Conservation (phyloP, 2,113 vertebrate genomes). For the Nematolebias whitei region DNA sequence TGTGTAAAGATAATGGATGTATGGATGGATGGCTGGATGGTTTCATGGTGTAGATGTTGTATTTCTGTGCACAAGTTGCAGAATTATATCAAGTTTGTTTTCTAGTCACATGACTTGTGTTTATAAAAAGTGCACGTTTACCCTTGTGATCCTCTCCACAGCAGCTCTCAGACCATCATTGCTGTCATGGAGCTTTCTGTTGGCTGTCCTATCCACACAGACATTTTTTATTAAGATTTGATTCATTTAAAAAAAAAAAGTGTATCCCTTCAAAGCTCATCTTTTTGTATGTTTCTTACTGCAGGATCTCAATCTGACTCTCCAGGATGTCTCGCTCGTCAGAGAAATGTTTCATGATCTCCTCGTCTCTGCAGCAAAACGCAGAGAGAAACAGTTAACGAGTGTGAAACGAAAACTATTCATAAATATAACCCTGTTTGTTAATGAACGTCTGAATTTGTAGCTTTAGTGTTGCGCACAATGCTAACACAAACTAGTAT, state of each 20-base stretch:
- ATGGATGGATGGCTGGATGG: no score
- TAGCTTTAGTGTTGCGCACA: no score
- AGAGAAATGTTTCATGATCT: slow-evolving; percentile 88
- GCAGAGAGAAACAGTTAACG: background rate
- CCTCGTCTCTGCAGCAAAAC: slow-evolving; percentile 84
- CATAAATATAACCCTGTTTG: no score
- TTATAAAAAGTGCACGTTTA: slow-evolving; percentile 9
- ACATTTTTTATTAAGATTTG: no score
- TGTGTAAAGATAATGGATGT: no score
- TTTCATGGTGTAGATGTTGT: background rate
- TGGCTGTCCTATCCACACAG: slow-evolving; percentile 59
- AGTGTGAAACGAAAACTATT: no score
- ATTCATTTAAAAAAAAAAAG: background rate
- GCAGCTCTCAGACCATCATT: slow-evolving; percentile 65
- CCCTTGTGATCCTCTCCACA: slow-evolving; percentile 58
- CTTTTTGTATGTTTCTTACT: slow-evolving; percentile 81
- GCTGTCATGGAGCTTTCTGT: slow-evolving; percentile 75
- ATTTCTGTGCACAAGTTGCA: background rate
- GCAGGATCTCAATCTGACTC: slow-evolving; percentile 93
- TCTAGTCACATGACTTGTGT: background rate
- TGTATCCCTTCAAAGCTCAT: background rate
- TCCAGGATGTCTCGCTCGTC: slow-evolving; percentile 91
- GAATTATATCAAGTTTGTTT: background rate
- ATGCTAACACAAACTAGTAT: no score
- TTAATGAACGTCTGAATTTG: no score